Percentiles rank a stretch among this genome's conserved stretches.
Conservation (phyloP, 2,797 vertebrate genomes). For the Trachurus trachurus region DNA sequence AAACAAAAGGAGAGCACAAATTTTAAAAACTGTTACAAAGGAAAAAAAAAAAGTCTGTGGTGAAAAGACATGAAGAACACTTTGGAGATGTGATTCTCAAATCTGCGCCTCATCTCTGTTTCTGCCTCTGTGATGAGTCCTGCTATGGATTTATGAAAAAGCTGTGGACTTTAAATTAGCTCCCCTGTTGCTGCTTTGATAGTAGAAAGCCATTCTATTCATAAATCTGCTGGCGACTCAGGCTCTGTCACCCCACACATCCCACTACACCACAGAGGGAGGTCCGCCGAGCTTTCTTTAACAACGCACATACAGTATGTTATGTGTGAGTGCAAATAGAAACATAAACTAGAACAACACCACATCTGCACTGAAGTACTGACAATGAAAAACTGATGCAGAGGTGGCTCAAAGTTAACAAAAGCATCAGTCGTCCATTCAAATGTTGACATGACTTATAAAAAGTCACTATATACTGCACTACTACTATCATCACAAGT, state of each 20-base stretch:
- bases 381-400: background rate
- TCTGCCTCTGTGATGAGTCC: constrained; percentile 37
- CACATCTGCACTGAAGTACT: background rate
- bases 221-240: constrained; percentile 42
- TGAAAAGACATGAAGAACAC: constrained; percentile 13
- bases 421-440: background rate
- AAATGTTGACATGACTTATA: background rate
- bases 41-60: background rate
- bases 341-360: too few relatives aligned
- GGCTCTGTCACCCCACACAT: constrained; percentile 38
- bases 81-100: constrained; percentile 23
- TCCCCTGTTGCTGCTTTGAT: constrained; percentile 54
- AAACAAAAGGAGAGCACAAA: constrained; percentile 55
- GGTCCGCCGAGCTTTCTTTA: constrained; percentile 27
- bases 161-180: constrained; percentile 66
- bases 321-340: background rate
- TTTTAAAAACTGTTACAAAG: constrained; percentile 50
- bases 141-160: constrained; percentile 49
- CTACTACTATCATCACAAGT: too few relatives aligned
- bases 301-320: background rate
- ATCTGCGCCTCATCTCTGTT: constrained; percentile 34
- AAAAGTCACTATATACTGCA: too few relatives aligned
- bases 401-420: background rate
- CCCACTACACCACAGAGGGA: constrained; percentile 21
- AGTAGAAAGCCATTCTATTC: constrained; percentile 35